Evolutionary conservation across 1,140 invertebrate species (phyloP).

Genomic region (Macrobrachium rosenbergii): DNA sequence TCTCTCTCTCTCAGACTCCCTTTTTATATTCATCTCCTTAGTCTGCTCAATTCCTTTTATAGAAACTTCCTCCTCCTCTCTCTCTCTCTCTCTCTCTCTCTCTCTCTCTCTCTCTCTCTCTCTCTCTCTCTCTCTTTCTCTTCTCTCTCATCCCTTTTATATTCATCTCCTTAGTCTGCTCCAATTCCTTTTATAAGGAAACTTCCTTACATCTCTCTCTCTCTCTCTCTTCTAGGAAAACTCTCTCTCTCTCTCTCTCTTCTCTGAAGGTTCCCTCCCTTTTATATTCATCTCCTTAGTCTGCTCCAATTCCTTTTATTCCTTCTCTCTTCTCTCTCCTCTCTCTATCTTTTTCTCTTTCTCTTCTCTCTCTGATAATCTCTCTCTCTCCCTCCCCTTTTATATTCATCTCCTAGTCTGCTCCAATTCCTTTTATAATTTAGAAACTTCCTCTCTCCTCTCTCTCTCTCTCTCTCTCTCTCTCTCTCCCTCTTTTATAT

Average conservation of each 20-base stretch:
- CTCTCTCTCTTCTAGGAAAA: too few relatives aligned
- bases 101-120: background rate
- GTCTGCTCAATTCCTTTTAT: background rate
- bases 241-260: too few relatives aligned
- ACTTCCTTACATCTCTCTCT: background rate
- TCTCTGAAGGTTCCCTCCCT: too few relatives aligned
- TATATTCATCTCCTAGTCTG: background rate
- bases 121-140: too few relatives aligned
- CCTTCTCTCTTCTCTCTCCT: too few relatives aligned
- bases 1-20: background rate
- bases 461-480: background rate
- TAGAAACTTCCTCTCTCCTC: background rate
- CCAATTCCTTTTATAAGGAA: too few relatives aligned
- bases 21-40: background rate
- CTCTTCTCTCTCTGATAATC: background rate
- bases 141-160: background rate
- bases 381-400: too few relatives aligned
- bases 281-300: too few relatives aligned
- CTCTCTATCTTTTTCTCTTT: constrained; percentile 6
- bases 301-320: too few relatives aligned
- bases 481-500: background rate
- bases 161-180: background rate
- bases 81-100: background rate
- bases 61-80: background rate
- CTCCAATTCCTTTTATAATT: background rate